Base-by-base conservation (phyloP, 2,888 invertebrate species). In the Spicauda simplicius region DNA sequence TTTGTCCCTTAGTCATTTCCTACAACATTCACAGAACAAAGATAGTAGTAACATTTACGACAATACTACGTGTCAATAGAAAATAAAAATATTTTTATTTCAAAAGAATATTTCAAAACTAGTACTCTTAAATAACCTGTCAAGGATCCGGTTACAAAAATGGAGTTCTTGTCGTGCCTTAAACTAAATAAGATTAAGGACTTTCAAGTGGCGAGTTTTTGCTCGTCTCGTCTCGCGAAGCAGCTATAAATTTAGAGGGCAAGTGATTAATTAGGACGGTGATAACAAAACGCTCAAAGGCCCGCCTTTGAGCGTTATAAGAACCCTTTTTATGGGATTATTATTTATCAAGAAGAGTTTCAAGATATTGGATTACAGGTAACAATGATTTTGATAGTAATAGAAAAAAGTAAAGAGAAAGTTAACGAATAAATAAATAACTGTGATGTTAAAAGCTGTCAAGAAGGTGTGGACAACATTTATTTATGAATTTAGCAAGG, bases 181-280 rank as follows among this genome's bases (percentile, higher is more conserved):
- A 68, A 71, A 75, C 68, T 76, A 73, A 76, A 77, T 74, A 75
- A 76, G 73, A 74, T 75, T 74, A 74, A 76, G 72, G 52, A 54
- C 25, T 62, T 62, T 54, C 54, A 62, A 62, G 68, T 58, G 60
- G 70, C 70, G 70, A 76, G 74, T 76, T 73, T 73, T 73, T 62
- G 61, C 61, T 61, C 37, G 61, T 61, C 61, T 53, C 53, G 53
- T 53, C 69, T 67, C 64, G 71, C 45, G 45, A 65, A 69, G 69
- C 69, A 69, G 73, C 74, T 73, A 74, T 76, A 76, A 77, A 74
- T 78, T 73, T 71, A 70, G 53, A 62, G 62, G n/a, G 54, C 19
- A 14, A 62, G 62, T 62, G 62, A 62, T 62, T 62, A 62, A 62
- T 62, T 62, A 54, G 54, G 62, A 25, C 54, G 61, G 20, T 61